Evolutionary conservation across 1,140 invertebrate genomes (phyloP).

Genomic region (Propsilocerus akamusi): DNA sequence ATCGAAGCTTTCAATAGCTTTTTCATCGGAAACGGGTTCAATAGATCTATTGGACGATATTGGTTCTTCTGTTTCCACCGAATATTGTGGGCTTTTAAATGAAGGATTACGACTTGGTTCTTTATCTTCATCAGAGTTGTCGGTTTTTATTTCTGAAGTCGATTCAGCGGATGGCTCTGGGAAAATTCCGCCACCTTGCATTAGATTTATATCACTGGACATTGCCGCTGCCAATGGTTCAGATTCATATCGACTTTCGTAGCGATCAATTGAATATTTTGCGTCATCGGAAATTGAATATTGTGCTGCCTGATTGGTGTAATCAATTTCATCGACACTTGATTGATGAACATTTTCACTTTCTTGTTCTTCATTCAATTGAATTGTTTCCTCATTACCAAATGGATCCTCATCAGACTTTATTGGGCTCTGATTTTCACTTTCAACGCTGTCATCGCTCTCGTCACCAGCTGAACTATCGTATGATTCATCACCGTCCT

Average conservation of each 20-base stretch:
- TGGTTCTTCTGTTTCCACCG: no score
- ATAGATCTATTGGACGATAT: no score
- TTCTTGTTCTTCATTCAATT: neutral
- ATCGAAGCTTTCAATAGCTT: neutral
- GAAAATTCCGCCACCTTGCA: neutral
- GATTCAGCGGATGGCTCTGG: neutral
- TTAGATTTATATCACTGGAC: neutral
- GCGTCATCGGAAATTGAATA: neutral
- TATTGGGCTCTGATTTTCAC: neutral
- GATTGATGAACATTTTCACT: neutral
- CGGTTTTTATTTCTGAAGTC: neutral
- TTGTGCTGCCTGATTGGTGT: neutral
- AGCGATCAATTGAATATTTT: neutral
- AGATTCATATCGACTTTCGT: neutral
- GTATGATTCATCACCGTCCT: neutral
- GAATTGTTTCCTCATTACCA: neutral
- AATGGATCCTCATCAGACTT: neutral
- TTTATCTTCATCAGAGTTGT: neutral
- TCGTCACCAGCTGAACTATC: neutral
- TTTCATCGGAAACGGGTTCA: neutral
- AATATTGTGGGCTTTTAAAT: no score
- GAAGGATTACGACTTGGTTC: no score
- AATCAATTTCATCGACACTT: neutral
- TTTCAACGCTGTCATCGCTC: neutral
- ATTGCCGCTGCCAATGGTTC: no score